phyloP scores from a whole-genome alignment of 2,113 vertebrate genomes.

The Engystomops pustulosus region DNA sequence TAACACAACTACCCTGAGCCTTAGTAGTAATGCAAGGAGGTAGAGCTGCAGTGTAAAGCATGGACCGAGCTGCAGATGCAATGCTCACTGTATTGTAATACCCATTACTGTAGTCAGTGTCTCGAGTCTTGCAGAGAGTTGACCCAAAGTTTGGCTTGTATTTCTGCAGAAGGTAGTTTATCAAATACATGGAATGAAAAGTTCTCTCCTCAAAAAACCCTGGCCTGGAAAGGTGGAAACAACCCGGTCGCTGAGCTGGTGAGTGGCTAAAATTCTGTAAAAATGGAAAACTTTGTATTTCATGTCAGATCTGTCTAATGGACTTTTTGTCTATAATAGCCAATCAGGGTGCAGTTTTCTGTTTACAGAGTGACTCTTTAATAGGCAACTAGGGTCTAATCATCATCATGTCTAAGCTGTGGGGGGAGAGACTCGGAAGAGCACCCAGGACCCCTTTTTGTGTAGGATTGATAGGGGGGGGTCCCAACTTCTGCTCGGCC shows the following conservation, averaged over 20 bases:
- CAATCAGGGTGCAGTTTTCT: no score
- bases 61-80: no score
- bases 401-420: background rate
- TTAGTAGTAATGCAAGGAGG: no score
- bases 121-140: background rate
- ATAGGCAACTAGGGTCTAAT: background rate
- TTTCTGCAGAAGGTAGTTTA: slow-evolving; percentile 89
- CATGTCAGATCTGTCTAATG: no score
- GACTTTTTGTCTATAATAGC: background rate
- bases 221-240: slow-evolving; percentile 87
- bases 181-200: slow-evolving; percentile 97
- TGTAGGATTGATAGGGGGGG: background rate
- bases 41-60: background rate
- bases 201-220: slow-evolving; percentile 88
- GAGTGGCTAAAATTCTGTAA: slow-evolving; percentile 63
- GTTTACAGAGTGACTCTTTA: no score
- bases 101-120: no score
- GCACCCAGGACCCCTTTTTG: no score
- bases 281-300: background rate
- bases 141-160: slow-evolving; percentile 27
- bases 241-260: slow-evolving; percentile 85
- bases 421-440: background rate
- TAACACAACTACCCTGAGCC: no score
- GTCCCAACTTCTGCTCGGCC: no score
- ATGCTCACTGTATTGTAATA: no score